A percentile compares a stretch with the other conserved stretches of the same genome.
These are phyloP conservation scores for Platycercus adscitus DNA, from an alignment of 2,113 vertebrate species.

Conservation along the genomic window DNA sequence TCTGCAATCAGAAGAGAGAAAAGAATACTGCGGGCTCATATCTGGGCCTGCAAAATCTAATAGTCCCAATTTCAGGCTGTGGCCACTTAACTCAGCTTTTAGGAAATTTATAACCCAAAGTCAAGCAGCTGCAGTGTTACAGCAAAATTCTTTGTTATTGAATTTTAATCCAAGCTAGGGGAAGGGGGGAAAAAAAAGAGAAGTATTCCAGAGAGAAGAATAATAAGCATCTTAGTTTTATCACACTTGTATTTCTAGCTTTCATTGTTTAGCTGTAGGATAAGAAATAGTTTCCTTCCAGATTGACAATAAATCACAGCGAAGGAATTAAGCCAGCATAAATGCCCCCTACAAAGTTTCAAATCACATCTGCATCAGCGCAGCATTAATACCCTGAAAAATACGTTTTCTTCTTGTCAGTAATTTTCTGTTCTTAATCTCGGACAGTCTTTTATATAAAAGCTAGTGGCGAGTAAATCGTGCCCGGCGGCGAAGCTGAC, in stretches of 20 bases:
- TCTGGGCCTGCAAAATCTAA: neutral
- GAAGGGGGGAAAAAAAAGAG: neutral
- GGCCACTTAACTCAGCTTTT: neutral
- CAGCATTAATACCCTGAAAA: neutral
- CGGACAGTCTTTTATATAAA: neutral
- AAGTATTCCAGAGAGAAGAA: neutral
- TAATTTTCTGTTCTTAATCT: constrained; percentile 38
- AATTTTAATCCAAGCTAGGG: neutral
- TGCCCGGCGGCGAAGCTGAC: constrained; percentile 9
- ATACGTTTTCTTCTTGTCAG: neutral
- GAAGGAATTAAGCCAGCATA: neutral
- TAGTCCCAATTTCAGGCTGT: neutral
- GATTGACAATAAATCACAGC: neutral
- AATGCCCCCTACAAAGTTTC: neutral
- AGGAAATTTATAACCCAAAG: neutral
- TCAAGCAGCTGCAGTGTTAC: neutral
- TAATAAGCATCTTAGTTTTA: neutral
- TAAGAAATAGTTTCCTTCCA: neutral
- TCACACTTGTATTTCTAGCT: neutral
- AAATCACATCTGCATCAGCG: neutral
- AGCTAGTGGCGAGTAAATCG: constrained; percentile 12
- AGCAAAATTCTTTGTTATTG: neutral
- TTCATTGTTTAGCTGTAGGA: neutral
- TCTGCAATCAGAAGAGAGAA: neutral
- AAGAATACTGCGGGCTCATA: neutral